A percentile compares a stretch with the other conserved stretches of the same genome.
Conservation (phyloP, 2,888 invertebrate species). For the Camponotus fellah region DNA sequence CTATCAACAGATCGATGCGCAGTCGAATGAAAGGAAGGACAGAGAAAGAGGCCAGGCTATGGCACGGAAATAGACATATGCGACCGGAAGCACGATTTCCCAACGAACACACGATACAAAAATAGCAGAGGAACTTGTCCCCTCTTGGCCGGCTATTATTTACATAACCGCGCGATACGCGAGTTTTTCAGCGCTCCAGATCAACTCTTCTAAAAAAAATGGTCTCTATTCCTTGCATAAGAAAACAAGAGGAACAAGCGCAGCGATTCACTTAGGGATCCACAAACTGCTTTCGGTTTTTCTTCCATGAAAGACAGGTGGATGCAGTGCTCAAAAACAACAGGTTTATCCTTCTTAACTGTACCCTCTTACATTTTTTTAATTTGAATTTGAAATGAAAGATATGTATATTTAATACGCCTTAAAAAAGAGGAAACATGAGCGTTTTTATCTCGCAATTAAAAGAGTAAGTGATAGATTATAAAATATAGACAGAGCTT, state of each 20-base stretch:
- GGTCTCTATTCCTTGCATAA: slow-evolving; percentile 21
- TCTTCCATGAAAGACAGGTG: slow-evolving; percentile 19
- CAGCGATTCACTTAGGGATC: slow-evolving; percentile 30
- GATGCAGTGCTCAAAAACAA: slow-evolving; percentile 23
- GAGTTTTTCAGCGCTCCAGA: slow-evolving; percentile 41
- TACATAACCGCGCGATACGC: slow-evolving; percentile 68
- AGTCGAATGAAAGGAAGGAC: slow-evolving; percentile 37
- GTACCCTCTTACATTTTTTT: slow-evolving; percentile 27
- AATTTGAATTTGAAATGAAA: slow-evolving; percentile 15
- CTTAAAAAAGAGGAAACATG: not conserved
- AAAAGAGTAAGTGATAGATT: not conserved
- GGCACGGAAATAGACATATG: slow-evolving; percentile 75
- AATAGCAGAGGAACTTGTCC: slow-evolving; percentile 74
- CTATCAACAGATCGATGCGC: slow-evolving; percentile 32
- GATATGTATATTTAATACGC: slow-evolving; percentile 11
- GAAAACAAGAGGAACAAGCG: slow-evolving; percentile 27
- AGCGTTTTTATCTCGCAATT: not conserved
- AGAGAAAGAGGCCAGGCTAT: slow-evolving; percentile 52
- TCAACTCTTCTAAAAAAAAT: not conserved
- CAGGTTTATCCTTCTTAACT: slow-evolving; percentile 32
- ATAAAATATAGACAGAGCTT: not conserved
- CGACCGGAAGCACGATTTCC: slow-evolving; percentile 79
- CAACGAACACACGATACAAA: slow-evolving; percentile 76
- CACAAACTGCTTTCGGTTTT: slow-evolving; percentile 28
- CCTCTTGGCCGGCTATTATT: slow-evolving; percentile 67